Conservation (phyloP, 2,113 vertebrate species). For the Nettapus auritus region DNA sequence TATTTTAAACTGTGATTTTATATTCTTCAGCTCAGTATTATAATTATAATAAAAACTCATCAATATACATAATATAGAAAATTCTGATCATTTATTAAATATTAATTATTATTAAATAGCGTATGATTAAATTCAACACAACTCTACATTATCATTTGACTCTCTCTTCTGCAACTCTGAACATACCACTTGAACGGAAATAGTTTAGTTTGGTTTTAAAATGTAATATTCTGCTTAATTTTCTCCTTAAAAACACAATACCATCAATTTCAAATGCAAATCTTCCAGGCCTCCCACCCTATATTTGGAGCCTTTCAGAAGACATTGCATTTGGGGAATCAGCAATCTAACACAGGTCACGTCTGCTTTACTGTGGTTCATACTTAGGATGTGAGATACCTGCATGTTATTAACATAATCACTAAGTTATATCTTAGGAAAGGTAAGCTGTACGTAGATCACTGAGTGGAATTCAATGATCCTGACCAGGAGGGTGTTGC, state of each 20-base stretch:
- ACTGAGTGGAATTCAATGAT: background rate
- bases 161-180: background rate
- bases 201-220: background rate
- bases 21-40: background rate
- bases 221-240: background rate
- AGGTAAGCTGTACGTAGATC: background rate
- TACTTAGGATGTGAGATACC: background rate
- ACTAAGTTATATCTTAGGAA: background rate
- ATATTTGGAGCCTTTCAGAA: background rate
- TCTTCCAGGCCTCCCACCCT: rapidly evolving
- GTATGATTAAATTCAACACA: background rate
- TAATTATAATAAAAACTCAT: background rate
- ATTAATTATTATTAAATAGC: background rate
- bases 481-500: background rate
- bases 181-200: background rate
- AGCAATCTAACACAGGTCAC: background rate
- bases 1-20: background rate
- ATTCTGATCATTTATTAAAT: background rate
- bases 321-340: rapidly evolving
- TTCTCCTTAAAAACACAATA: background rate
- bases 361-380: background rate
- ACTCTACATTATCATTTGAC: background rate
- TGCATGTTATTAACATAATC: background rate
- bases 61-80: background rate
- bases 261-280: background rate